Base-by-base conservation (phyloP, 2,888 invertebrate species). In the Epinotia nisella region DNA sequence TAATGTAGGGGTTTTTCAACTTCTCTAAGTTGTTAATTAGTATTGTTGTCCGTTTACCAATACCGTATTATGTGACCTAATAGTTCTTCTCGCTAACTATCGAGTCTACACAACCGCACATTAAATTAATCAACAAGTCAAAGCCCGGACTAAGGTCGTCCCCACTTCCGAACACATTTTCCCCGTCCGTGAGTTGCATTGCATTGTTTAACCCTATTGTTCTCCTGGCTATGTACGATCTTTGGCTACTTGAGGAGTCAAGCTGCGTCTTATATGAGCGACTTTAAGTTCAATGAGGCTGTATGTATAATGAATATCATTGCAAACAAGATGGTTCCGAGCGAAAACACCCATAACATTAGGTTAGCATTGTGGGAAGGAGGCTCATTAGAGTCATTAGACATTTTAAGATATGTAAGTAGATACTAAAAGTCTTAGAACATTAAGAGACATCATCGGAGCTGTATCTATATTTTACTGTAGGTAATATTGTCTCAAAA, bases 161-260 rank as follows among this genome's bases (percentile, higher is more conserved):
- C 53, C 60, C 61, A 15, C 53, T 75, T 75, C 75, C 75, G 75
- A 35, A 49, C 62, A 55, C 59, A 56, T 73, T 73, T 73, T 73
- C 73, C 73, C 72, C 68, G 53, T 72, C 55, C 72, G 75, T 75
- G 75, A 21, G 59, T 24, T 51, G 75, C 75, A 75, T 24, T 51
- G 75, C 75, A 75, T 75, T 60, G 62, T 73, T 64, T 45, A 39
- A 15, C 17, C 17, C 53, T 64, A 73, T 73, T 73, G 69, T 73
- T 73, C 64, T 61, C 3, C 65, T 35, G 24, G 21, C 58, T 53
- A 51, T 53, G n/a, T 58, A 70, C n/a, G 62, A 70, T 59, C 71
- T 59, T 41, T 39, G 60, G 21, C 45, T 61, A 72, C 61, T 72
- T 68, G 53, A 29, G 35, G 49, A 72, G 67, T 55, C 72, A 49